Conservation (phyloP, 2,888 invertebrate species). For the Dasysyrphus tricinctus region DNA sequence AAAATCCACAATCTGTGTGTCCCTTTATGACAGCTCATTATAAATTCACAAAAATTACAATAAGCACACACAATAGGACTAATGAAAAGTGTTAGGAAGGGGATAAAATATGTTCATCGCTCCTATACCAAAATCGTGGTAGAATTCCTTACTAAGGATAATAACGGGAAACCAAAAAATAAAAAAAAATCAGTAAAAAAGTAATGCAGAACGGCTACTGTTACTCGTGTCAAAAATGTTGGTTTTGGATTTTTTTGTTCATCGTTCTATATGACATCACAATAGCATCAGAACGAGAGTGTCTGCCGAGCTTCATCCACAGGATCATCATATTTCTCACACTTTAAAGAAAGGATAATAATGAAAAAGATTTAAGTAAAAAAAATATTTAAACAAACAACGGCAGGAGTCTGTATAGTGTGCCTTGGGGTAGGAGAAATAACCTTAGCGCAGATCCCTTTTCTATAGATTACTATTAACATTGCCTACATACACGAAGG, state of each 20-base stretch:
- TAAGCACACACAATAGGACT: slow-evolving; percentile 60
- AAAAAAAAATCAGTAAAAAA: slow-evolving; percentile 29
- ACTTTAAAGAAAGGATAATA: slow-evolving; percentile 58
- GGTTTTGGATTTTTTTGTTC: slow-evolving; percentile 1
- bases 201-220: slow-evolving; percentile 31
- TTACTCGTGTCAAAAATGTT: slow-evolving; percentile 62
- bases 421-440: slow-evolving; percentile 33
- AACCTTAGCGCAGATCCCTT: slow-evolving; percentile 54
- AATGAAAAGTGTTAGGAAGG: slow-evolving; percentile 56
- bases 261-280: slow-evolving; percentile 27
- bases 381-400: slow-evolving; percentile 64
- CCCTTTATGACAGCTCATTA: slow-evolving; percentile 74
- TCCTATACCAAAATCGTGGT: slow-evolving; percentile 7
- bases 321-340: slow-evolving; percentile 71
- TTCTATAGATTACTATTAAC: slow-evolving; percentile 34
- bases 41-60: slow-evolving; percentile 73
- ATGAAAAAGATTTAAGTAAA: neutral
- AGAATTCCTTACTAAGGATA: slow-evolving; percentile 58
- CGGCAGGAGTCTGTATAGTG: slow-evolving; percentile 8
- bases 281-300: slow-evolving; percentile 30
- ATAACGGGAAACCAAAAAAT: slow-evolving; percentile 58
- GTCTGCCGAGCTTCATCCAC: slow-evolving; percentile 32
- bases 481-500: neutral
- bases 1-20: slow-evolving; percentile 43
- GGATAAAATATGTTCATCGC: slow-evolving; percentile 9